These are phyloP conservation scores for Drosophila recens DNA, from an alignment of 2,888 invertebrate species.

Conservation along the genomic window DNA sequence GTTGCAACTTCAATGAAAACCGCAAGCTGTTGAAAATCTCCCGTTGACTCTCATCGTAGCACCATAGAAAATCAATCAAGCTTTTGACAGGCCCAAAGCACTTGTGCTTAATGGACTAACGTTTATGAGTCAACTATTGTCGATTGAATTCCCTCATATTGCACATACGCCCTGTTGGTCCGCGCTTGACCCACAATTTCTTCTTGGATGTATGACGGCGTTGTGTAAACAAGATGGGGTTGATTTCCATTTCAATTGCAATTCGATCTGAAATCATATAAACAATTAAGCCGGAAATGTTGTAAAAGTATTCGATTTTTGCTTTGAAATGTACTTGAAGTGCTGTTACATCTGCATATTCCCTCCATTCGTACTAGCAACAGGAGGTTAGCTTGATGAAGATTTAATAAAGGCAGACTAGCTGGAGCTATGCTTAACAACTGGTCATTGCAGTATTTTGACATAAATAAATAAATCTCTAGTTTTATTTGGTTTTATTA, in stretches of 20 bases:
- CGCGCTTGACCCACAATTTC: conserved; percentile 28
- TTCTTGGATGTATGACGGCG: conserved; percentile 12
- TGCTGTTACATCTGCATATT: conserved; percentile 5
- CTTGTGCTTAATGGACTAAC: conserved; percentile 19
- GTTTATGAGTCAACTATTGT: conserved; percentile 37
- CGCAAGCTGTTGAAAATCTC: conserved; percentile 24
- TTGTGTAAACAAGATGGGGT: conserved; percentile 40
- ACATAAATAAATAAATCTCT: background rate
- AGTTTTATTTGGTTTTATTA: background rate
- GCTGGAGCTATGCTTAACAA: background rate
- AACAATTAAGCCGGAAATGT: conserved; percentile 5
- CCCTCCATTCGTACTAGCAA: background rate
- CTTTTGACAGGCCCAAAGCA: conserved; percentile 19
- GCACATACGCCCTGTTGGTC: conserved; percentile 30
- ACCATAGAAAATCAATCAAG: conserved; percentile 70
- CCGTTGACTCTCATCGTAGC: conserved; percentile 17
- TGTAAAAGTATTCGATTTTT: conserved; percentile 11
- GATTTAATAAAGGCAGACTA: background rate
- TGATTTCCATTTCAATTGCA: conserved; percentile 47
- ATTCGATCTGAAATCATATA: conserved; percentile 28
- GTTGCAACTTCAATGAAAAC: conserved; percentile 6
- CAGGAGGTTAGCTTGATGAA: background rate
- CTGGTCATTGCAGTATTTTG: background rate
- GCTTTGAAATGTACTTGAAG: background rate
- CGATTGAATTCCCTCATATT: conserved; percentile 21